Evolutionary conservation across 2,888 invertebrate genomes (phyloP).

Genomic region (Strigamia crassipes): DNA sequence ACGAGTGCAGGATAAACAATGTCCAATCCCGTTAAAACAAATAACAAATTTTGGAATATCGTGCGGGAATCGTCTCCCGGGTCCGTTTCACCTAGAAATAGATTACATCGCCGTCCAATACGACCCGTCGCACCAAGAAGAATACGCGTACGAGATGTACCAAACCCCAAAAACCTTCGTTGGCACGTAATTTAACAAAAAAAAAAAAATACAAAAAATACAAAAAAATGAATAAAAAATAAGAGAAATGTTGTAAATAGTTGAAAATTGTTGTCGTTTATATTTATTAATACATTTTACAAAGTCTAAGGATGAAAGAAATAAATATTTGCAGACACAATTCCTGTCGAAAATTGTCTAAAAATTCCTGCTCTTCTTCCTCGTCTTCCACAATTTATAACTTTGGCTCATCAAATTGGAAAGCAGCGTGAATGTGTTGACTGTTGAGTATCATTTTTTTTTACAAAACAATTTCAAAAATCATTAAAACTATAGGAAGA

Average conservation of each 20-base stretch:
- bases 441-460: too few relatives aligned
- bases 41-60: conserved; percentile 81
- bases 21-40: conserved; percentile 65
- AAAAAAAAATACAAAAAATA: too few relatives aligned
- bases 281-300: conserved; percentile 50
- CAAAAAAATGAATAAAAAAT: too few relatives aligned
- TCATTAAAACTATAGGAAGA: not conserved
- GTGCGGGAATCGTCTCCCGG: conserved; percentile 76
- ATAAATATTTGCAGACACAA: conserved; percentile 49
- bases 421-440: not conserved
- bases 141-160: conserved; percentile 94
- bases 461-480: too few relatives aligned
- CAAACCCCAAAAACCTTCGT: conserved; percentile 70
- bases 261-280: conserved; percentile 23
- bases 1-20: conserved; percentile 80
- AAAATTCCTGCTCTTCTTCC: not conserved
- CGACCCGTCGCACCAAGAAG: conserved; percentile 79
- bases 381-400: not conserved
- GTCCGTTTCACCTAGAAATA: conserved; percentile 85
- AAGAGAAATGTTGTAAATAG: not conserved
- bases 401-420: too few relatives aligned
- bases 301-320: conserved; percentile 51
- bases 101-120: conserved; percentile 87
- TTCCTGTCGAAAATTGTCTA: conserved; percentile 16
- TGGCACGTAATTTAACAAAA: conserved; percentile 58